Percentiles rank a stretch among this genome's conserved stretches.
phyloP scores from a whole-genome alignment of 2,888 invertebrate species.

The Argyra leucocephala region DNA sequence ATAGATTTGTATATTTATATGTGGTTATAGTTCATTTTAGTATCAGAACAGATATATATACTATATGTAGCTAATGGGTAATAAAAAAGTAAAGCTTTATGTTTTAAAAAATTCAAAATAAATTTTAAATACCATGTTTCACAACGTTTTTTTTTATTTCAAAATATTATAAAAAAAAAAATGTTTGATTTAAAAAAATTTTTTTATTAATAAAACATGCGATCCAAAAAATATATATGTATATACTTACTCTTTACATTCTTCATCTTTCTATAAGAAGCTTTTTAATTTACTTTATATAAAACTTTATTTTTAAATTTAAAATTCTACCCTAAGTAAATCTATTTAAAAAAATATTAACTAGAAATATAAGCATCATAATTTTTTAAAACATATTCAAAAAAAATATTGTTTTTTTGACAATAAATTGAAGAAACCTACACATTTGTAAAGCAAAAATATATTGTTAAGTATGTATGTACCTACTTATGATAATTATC shows the following conservation, averaged over 20 bases:
- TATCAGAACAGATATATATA: too few relatives aligned
- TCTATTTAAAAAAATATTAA: background rate
- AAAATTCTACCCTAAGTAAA: background rate
- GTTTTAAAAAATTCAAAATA: background rate
- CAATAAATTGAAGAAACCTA: too few relatives aligned
- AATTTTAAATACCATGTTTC: background rate
- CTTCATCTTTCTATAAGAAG: background rate
- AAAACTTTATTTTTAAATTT: conserved; percentile 3
- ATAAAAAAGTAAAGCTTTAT: background rate
- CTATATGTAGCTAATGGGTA: background rate
- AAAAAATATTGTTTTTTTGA: too few relatives aligned
- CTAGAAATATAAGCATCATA: background rate
- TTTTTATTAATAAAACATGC: background rate
- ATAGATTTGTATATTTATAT: background rate
- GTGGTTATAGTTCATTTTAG: too few relatives aligned
- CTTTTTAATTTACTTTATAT: background rate
- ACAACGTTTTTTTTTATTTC: too few relatives aligned
- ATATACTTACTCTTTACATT: too few relatives aligned
- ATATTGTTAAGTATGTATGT: too few relatives aligned
- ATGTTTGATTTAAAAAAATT: background rate
- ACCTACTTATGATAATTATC: too few relatives aligned
- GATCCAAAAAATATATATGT: background rate
- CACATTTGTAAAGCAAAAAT: too few relatives aligned
- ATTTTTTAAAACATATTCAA: too few relatives aligned
- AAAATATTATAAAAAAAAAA: background rate